phyloP scores from a whole-genome alignment of 2,113 vertebrate genomes.

The Lontra canadensis region DNA sequence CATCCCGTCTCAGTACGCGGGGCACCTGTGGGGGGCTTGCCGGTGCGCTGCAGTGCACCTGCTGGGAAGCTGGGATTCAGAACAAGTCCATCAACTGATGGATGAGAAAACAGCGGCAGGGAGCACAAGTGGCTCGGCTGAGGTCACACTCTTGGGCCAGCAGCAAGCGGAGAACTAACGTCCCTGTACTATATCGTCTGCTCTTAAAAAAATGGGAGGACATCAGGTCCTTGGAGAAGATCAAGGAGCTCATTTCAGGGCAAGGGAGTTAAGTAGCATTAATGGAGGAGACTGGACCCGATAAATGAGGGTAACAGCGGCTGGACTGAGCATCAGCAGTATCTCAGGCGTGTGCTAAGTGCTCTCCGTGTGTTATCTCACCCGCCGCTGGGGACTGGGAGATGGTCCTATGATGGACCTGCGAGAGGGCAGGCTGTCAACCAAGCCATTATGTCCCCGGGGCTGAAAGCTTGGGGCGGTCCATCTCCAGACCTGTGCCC shows the following conservation, averaged over 20 bases:
- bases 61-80: neutral
- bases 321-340: too few species aligned
- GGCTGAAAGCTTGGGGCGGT: neutral
- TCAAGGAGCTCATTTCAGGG: neutral
- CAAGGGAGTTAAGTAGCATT: neutral
- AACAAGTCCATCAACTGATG: neutral
- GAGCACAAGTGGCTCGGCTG: neutral
- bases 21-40: too few species aligned
- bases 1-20: neutral
- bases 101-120: neutral
- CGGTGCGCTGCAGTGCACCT: fast-evolving
- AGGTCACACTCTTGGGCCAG: neutral
- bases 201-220: neutral
- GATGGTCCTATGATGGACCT: neutral
- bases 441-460: neutral
- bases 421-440: neutral
- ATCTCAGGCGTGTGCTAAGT: neutral
- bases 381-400: fast-evolving
- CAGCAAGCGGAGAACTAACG: neutral
- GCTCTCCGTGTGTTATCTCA: fast-evolving
- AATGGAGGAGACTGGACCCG: neutral
- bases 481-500: neutral
- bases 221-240: neutral
- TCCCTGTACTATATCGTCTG: neutral
- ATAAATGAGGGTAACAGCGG: neutral